Conservation (phyloP, 64 coral and sea anemone species). For the Cladopsammia gracilis region DNA sequence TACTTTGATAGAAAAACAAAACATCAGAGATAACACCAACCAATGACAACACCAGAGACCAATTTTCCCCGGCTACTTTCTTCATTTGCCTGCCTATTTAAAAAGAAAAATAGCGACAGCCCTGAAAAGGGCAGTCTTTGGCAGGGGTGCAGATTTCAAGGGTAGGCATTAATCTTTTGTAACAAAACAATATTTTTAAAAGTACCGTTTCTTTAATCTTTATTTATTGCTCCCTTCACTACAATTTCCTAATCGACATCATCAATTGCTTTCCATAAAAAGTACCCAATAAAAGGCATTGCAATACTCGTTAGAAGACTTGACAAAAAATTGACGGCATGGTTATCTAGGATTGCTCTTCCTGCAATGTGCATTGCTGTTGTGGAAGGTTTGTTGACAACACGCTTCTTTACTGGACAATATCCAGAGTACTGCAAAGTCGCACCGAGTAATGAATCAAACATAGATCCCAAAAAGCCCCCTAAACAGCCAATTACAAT, state of each 20-base stretch:
- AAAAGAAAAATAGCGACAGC: no score
- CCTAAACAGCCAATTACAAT: slow-evolving; percentile 85
- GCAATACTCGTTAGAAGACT: slow-evolving; percentile 72
- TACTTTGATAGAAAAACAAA: no score
- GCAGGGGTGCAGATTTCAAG: no score
- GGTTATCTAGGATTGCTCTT: slow-evolving; percentile 82
- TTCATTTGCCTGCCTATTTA: no score
- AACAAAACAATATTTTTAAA: no score
- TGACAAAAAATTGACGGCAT: slow-evolving; percentile 91
- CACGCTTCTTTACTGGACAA: slow-evolving; percentile 81
- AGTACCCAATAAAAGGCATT: slow-evolving; percentile 90
- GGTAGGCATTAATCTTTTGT: no score
- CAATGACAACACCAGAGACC: no score
- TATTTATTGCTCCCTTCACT: neutral
- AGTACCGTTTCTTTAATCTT: no score
- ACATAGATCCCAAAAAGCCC: slow-evolving; percentile 85
- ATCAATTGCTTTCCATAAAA: slow-evolving; percentile 86
- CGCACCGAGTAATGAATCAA: slow-evolving; percentile 95
- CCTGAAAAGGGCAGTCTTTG: no score
- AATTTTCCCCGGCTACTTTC: no score
- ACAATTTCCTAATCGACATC: neutral
- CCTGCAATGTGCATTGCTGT: slow-evolving; percentile 92
- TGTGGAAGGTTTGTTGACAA: slow-evolving; percentile 80
- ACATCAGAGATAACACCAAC: no score
- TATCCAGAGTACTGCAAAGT: slow-evolving; percentile 96